phyloP scores from a whole-genome alignment of 1,140 invertebrate genomes.

The Ruditapes philippinarum region DNA sequence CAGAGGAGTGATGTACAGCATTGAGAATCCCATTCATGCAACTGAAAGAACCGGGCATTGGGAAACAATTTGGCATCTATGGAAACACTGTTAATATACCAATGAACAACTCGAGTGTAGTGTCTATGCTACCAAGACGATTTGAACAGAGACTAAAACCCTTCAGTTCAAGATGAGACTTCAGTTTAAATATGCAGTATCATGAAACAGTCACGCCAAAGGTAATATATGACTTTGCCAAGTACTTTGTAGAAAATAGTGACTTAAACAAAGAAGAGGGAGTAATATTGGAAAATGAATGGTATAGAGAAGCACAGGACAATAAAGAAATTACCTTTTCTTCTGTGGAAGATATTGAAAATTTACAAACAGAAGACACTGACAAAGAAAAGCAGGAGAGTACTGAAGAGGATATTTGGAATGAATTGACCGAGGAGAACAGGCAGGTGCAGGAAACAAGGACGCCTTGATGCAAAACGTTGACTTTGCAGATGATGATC shows the following conservation, averaged over 20 bases:
- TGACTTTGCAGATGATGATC: slow-evolving; percentile 65
- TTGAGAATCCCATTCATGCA: slow-evolving; percentile 65
- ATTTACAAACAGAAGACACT: neutral
- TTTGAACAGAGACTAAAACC: slow-evolving; percentile 61
- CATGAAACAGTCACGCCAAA: slow-evolving; percentile 65
- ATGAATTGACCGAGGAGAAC: slow-evolving; percentile 52
- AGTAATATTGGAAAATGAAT: slow-evolving; percentile 47
- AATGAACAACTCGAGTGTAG: slow-evolving; percentile 50
- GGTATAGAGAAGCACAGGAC: slow-evolving; percentile 4
- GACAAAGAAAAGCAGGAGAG: neutral
- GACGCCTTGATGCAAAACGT: slow-evolving; percentile 60
- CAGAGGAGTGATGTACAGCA: slow-evolving; percentile 49
- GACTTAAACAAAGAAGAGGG: slow-evolving; percentile 60
- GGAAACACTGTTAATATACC: slow-evolving; percentile 66
- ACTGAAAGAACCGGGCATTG: slow-evolving; percentile 60
- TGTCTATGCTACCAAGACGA: slow-evolving; percentile 42
- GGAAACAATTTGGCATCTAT: slow-evolving; percentile 60
- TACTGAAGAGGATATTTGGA: slow-evolving; percentile 39
- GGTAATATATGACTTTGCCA: slow-evolving; percentile 62
- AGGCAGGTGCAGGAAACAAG: slow-evolving; percentile 44
- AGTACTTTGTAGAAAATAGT: slow-evolving; percentile 68
- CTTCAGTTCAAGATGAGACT: slow-evolving; percentile 43
- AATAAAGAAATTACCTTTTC: neutral
- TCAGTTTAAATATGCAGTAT: slow-evolving; percentile 19
- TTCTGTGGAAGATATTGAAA: neutral